phyloP scores from a whole-genome alignment of 2,113 vertebrate species.

The Campylomormyrus tamandua region DNA sequence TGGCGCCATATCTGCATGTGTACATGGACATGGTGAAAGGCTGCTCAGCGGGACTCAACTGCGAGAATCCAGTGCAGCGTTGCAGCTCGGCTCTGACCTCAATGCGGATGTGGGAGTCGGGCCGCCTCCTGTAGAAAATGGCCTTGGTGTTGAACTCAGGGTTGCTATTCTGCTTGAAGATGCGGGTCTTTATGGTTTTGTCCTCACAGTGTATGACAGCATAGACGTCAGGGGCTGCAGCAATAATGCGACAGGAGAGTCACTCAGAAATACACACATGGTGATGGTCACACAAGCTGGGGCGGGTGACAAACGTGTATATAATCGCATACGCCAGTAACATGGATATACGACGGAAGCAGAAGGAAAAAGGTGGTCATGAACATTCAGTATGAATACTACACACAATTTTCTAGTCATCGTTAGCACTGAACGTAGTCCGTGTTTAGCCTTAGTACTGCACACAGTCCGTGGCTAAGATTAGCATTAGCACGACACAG shows the following conservation, averaged over 20 bases:
- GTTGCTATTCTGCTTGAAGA: slow-evolving; percentile 52
- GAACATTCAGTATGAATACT: not conserved
- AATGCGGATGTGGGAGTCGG: slow-evolving; percentile 49
- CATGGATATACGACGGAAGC: not conserved
- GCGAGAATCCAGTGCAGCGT: not conserved
- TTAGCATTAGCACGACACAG: not conserved
- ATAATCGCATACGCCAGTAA: not conserved
- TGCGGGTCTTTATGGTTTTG: slow-evolving; percentile 47
- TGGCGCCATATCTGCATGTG: slow-evolving; percentile 56
- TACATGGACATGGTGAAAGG: not conserved
- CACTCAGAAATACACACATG: not conserved
- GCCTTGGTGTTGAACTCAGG: slow-evolving; percentile 65
- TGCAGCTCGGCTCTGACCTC: slow-evolving; percentile 33
- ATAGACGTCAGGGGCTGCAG: slow-evolving; percentile 59
- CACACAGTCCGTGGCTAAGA: not conserved
- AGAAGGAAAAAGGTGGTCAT: not conserved
- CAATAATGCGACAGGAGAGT: not conserved
- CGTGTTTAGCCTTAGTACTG: not conserved
- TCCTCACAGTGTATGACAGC: slow-evolving; percentile 61
- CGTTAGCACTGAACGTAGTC: not conserved
- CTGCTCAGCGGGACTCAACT: not conserved
- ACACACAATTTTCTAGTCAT: not conserved
- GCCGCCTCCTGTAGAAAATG: slow-evolving; percentile 66
- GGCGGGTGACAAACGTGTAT: not conserved
- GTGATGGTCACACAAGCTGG: not conserved